Evolutionary conservation across 2,113 vertebrate genomes (phyloP), one percentile per base, ranked within the genome.

Genomic region (Merops nubicus): DNA sequence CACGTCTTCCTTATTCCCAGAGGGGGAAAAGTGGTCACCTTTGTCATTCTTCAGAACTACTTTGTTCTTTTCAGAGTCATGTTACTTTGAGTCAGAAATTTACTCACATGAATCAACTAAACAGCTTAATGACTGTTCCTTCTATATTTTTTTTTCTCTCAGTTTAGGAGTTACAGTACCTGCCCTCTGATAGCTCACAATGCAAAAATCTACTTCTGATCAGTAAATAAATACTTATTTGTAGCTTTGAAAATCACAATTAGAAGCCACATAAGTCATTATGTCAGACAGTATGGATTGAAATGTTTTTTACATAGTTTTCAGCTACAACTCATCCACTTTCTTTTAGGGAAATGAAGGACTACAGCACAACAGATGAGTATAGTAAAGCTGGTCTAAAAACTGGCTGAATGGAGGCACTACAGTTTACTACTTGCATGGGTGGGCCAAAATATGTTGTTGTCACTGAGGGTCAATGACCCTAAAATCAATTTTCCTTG

Each of bases 401-500:
- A 70, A 34, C 20, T 65, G 67, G 28, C 53, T 87, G 64, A 92
- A 78, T 26, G 78, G 89, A 77, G 91, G 56, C 54, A 64, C 87
- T 92, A 90, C 83, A 92, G 53, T 93, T 89, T 91, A 89, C 95
- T 96, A 38, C 94, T 79, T 78, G 91, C 59, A 85, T 67, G 96
- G 75, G 75, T 83, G 81, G 90, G 73, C 92, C 85, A 65, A 81
- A 85, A 62, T 72, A 47, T 76, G 86, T 45, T 91, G 69, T 78
- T 97, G 54, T 96, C 91, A 91, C 62, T 43, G 53, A 82, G 96
- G 95, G 95, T 97, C 81, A 80, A 59, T 96, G 97, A 98, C 95
- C 94, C 95, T 96, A 93, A 98, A 98, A 98, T 98, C 97, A 98
- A 96, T 98, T 98, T 97, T 98, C 89, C 56, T 87, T 70, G 91